These are phyloP conservation scores for Vanessa atalanta DNA, from an alignment of 1,140 invertebrate genomes.

Conservation along the genomic window DNA sequence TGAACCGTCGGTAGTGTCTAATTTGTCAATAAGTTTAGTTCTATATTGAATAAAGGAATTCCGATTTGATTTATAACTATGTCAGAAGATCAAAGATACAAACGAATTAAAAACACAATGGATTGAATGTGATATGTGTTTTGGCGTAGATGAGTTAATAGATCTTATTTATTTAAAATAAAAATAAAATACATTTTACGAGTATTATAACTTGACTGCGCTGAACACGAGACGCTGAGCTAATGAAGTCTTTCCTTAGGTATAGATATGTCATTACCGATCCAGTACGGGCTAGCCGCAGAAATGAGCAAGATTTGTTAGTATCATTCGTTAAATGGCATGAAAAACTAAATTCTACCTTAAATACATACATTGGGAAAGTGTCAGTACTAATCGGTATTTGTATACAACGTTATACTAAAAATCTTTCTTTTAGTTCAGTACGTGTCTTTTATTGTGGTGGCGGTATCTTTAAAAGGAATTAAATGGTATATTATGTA, in stretches of 20 bases:
- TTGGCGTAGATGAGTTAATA: conserved; percentile 29
- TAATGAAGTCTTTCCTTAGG: conserved; percentile 65
- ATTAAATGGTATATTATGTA: too few relatives aligned
- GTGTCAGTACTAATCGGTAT: conserved; percentile 68
- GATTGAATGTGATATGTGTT: conserved; percentile 16
- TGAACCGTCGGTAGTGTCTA: too few relatives aligned
- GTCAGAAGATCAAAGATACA: neutral
- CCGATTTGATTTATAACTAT: too few relatives aligned
- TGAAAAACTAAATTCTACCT: conserved; percentile 39
- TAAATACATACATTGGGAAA: conserved; percentile 31
- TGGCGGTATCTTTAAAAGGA: neutral
- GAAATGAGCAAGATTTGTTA: conserved; percentile 74
- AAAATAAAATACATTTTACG: too few relatives aligned
- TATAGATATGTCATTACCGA: conserved; percentile 68
- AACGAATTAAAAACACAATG: conserved; percentile 15
- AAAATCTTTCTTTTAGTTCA: neutral
- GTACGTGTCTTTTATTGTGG: neutral
- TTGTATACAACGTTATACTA: conserved; percentile 24
- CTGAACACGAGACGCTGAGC: conserved; percentile 21
- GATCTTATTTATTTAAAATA: neutral
- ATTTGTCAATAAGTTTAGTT: too few relatives aligned
- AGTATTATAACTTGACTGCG: conserved; percentile 11
- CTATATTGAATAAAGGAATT: too few relatives aligned
- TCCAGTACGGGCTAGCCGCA: conserved; percentile 68
- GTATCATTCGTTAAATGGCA: conserved; percentile 59